phyloP scores from a whole-genome alignment of 2,113 vertebrate species.

The Pao palembangensis region DNA sequence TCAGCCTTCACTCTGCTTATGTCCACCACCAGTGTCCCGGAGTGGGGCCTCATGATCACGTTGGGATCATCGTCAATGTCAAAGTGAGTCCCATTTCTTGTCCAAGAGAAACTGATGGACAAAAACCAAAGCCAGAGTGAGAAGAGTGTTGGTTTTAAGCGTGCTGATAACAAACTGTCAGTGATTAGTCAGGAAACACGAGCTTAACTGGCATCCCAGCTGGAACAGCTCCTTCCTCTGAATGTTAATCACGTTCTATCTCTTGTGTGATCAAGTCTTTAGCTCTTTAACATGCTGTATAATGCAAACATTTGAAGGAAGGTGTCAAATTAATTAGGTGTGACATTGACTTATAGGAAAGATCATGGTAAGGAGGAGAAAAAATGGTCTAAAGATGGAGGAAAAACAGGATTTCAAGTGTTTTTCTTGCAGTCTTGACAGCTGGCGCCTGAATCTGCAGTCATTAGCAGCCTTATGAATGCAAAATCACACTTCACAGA shows the following conservation, averaged over 20 bases:
- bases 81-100: conserved; percentile 91
- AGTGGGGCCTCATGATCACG: conserved; percentile 84
- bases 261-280: too few relatives aligned
- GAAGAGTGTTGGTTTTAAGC: not conserved
- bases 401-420: conserved; percentile 4
- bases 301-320: too few relatives aligned
- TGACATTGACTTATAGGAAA: not conserved
- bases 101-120: conserved; percentile 89
- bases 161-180: not conserved
- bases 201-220: too few relatives aligned
- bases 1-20: conserved; percentile 87
- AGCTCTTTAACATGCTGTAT: too few relatives aligned
- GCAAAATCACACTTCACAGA: not conserved
- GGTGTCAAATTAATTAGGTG: not conserved
- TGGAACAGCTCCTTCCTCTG: too few relatives aligned
- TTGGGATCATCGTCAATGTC: conserved; percentile 85
- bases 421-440: conserved; percentile 8
- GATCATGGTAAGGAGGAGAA: not conserved
- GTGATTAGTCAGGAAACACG: too few relatives aligned
- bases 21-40: conserved; percentile 89
- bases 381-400: not conserved
- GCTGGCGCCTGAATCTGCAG: conserved; percentile 13
- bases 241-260: too few relatives aligned
- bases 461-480: conserved; percentile 7
- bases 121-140: not conserved